Percentiles rank a stretch among this genome's conserved stretches.
Evolutionary conservation across 2,888 invertebrate genomes (phyloP).

Genomic region (Zygaena filipendulae): DNA sequence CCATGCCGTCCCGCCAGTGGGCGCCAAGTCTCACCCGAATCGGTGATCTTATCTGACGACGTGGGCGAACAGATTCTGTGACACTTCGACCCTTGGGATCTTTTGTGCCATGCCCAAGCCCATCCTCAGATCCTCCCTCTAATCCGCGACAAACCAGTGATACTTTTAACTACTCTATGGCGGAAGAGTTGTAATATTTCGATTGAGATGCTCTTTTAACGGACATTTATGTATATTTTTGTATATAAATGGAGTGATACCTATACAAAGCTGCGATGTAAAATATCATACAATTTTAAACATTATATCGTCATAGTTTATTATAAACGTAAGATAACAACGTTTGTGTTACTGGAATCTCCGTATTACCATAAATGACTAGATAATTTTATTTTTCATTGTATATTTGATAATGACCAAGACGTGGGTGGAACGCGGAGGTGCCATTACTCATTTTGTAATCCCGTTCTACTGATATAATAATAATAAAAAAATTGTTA

Average conservation of each 20-base stretch:
- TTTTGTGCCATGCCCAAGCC: no score
- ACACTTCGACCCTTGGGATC: no score
- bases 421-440: conserved; percentile 55
- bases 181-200: no score
- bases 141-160: no score
- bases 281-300: conserved; percentile 47
- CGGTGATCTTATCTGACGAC: no score
- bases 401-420: conserved; percentile 38
- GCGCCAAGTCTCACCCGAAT: no score
- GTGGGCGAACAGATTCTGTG: no score
- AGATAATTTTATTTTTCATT: conserved; percentile 51
- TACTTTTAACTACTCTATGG: no score
- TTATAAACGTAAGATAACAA: conserved; percentile 32
- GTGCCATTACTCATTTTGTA: conserved; percentile 63
- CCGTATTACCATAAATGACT: conserved; percentile 54
- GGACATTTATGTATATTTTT: conserved; percentile 63
- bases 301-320: conserved; percentile 30
- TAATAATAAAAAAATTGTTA: no score
- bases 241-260: conserved; percentile 51
- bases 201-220: no score
- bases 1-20: no score
- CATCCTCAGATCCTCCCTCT: no score
- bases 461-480: conserved; percentile 44
- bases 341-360: conserved; percentile 58
- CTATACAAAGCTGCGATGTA: conserved; percentile 49